These are phyloP conservation scores for Urophycis tenuis DNA, from an alignment of 2,797 vertebrate genomes.

Conservation along the genomic window DNA sequence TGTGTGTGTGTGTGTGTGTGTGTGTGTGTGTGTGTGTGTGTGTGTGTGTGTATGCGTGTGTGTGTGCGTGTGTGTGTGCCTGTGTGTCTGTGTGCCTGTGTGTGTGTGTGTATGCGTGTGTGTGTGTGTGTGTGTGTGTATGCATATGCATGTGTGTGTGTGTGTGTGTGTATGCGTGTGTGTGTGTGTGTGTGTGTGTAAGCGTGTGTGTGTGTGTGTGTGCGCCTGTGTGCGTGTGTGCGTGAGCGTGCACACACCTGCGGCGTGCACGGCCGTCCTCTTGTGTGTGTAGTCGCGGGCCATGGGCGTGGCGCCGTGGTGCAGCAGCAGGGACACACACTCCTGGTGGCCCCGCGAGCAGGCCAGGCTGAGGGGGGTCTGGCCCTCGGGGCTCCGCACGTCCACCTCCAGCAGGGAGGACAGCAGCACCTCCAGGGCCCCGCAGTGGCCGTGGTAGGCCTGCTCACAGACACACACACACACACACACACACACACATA, in stretches of 20 bases:
- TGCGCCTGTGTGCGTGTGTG: not conserved
- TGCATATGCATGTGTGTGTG: too few relatives aligned
- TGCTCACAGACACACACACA: slow-evolving; percentile 44
- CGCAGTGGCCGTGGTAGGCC: slow-evolving; percentile 95
- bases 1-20: too few relatives aligned
- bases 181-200: slow-evolving; percentile 45
- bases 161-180: slow-evolving; percentile 51
- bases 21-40: not conserved
- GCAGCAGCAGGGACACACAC: slow-evolving; percentile 92
- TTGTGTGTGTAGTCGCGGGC: slow-evolving; percentile 87
- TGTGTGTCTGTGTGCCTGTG: not conserved
- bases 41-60: not conserved
- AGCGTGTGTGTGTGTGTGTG: too few relatives aligned
- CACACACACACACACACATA: slow-evolving; percentile 5
- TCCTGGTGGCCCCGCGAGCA: slow-evolving; percentile 91
- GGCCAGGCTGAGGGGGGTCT: slow-evolving; percentile 87
- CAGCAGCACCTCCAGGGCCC: slow-evolving; percentile 88
- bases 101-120: too few relatives aligned
- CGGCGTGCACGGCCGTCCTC: slow-evolving; percentile 88
- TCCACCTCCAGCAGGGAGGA: slow-evolving; percentile 91
- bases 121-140: too few relatives aligned
- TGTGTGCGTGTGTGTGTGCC: too few relatives aligned
- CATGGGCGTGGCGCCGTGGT: slow-evolving; percentile 89
- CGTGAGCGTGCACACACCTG: slow-evolving; percentile 67
- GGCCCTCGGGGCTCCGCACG: slow-evolving; percentile 84